Conservation (phyloP, 2,888 invertebrate species). For the Dorcus parallelipipedus region DNA sequence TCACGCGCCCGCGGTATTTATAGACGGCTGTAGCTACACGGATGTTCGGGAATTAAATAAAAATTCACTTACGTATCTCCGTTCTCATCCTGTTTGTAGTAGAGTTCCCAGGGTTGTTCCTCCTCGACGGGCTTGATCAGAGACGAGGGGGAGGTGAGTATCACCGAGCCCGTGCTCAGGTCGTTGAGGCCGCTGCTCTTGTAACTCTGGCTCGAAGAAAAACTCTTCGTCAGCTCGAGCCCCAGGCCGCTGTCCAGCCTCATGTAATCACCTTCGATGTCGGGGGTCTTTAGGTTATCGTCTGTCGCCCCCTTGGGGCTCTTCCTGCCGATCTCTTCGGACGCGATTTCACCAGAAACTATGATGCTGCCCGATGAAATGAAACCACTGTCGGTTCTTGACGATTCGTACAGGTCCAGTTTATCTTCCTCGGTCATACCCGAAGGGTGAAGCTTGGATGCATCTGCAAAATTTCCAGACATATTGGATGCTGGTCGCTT, state of each 20-base stretch:
- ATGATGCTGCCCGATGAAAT: slow-evolving; percentile 41
- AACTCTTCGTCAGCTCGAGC: slow-evolving; percentile 56
- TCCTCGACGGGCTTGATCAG: slow-evolving; percentile 20
- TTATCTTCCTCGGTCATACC: slow-evolving; percentile 35
- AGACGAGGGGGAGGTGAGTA: slow-evolving; percentile 12
- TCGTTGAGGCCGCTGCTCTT: slow-evolving; percentile 47
- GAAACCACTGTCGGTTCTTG: slow-evolving; percentile 44
- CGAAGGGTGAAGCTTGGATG: slow-evolving; percentile 28
- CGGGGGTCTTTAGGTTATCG: slow-evolving; percentile 6
- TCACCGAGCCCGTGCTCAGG: slow-evolving; percentile 30
- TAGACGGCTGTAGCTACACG: not conserved
- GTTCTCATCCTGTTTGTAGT: slow-evolving; percentile 76
- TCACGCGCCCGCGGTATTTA: too few species aligned
- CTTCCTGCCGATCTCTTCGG: slow-evolving; percentile 26
- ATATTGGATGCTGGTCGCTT: slow-evolving; percentile 9
- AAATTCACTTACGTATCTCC: slow-evolving; percentile 79
- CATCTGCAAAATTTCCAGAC: slow-evolving; percentile 35
- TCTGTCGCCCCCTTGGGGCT: slow-evolving; percentile 4
- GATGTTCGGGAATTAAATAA: not conserved
- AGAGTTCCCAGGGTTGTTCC: slow-evolving; percentile 59
- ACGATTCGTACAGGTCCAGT: slow-evolving; percentile 31
- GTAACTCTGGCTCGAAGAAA: slow-evolving; percentile 56
- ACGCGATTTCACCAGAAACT: slow-evolving; percentile 38
- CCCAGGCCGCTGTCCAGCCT: slow-evolving; percentile 67
- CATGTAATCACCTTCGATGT: slow-evolving; percentile 42